phyloP scores from a whole-genome alignment of 37 sponge, comb jelly and placozoan genomes.

The Amphimedon queenslandica region DNA sequence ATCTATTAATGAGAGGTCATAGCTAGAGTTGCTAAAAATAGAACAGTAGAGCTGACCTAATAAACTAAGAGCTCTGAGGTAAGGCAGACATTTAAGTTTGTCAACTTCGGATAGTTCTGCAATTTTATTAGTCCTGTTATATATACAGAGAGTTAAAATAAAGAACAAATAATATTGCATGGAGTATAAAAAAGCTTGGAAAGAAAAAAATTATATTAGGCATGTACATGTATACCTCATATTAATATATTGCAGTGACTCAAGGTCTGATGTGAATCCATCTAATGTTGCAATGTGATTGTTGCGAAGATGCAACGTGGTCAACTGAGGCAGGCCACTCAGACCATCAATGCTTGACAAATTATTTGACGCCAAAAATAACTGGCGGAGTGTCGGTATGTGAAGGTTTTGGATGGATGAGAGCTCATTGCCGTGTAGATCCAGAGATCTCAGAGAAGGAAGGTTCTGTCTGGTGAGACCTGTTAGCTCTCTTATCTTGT shows the following conservation, averaged over 20 bases:
- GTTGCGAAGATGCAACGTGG: slow-evolving; percentile 81
- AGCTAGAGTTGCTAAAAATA: neutral
- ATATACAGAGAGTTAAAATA: neutral
- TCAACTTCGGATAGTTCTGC: slow-evolving; percentile 56
- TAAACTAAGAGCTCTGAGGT: slow-evolving; percentile 70
- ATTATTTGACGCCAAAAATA: slow-evolving; percentile 83
- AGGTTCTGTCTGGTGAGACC: slow-evolving; percentile 56
- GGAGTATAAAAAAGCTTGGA: too few species aligned
- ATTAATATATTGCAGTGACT: slow-evolving; percentile 84
- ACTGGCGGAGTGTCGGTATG: slow-evolving; percentile 70
- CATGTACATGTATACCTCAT: slow-evolving; percentile 57
- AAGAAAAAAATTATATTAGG: neutral
- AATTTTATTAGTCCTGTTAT: slow-evolving; percentile 50
- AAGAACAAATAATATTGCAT: neutral
- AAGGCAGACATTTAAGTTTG: slow-evolving; percentile 71
- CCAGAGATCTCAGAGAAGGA: slow-evolving; percentile 57
- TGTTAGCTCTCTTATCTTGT: slow-evolving; percentile 66
- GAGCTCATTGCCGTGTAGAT: slow-evolving; percentile 81
- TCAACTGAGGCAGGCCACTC: slow-evolving; percentile 55
- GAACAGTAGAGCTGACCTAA: slow-evolving; percentile 23
- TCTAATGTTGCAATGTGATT: slow-evolving; percentile 72
- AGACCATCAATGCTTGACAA: slow-evolving; percentile 68
- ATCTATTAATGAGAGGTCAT: slow-evolving; percentile 26
- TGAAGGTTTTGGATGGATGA: slow-evolving; percentile 42
- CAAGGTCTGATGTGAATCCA: slow-evolving; percentile 76